Evolutionary conservation across 2,797 vertebrate genomes (phyloP), one percentile per base, ranked within the genome.

Genomic region (Myotis daubentonii): DNA sequence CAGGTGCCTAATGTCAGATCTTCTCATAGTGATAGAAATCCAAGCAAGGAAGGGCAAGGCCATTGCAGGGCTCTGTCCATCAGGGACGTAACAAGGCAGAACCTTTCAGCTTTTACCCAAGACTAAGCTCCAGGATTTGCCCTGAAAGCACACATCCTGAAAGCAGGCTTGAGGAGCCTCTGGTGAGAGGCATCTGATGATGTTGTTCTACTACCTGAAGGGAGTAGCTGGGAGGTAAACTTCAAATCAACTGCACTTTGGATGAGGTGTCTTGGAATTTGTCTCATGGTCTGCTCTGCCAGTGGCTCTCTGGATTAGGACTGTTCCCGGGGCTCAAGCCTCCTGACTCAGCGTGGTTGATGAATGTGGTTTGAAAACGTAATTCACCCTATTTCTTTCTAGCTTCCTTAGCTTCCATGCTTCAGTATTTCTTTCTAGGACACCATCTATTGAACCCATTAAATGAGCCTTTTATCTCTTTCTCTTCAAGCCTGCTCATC

Each of bases 331-430:
- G 10, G 60, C 9, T n/a, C 76, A 68, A n/a, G 47, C 33, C 44
- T 70, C 83, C 47, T 93, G 33, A 55, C 33, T 41, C 47, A 51
- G 20, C 22, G 62, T 92, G 71, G 44, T 33, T 83, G 86, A n/a
- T 81, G 87, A 87, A 78, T 33, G 15, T 95, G 47, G 79, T 76
- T 92, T 81, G 60, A 76, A 93, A 88, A 81, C 6, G 30, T 17
- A 53, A 28, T 57, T 83, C 30, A 36, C 28, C 49, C 44, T 92
- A 28, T 55, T 65, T 36, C 53, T 8, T 38, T 33, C 16, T 33
- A 71, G 41, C n/a, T 66, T 65, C 78, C 41, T 91, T 79, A 76
- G 65, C 49, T 82, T 74, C 6, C 15, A 0, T 30, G n/a, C 81
- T 92, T 25, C 23, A 44, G 9, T 2, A 17, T 60, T 89, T 89